Base-by-base conservation (phyloP, 2,888 invertebrate species). In the Acanthosoma haemorrhoidale region DNA sequence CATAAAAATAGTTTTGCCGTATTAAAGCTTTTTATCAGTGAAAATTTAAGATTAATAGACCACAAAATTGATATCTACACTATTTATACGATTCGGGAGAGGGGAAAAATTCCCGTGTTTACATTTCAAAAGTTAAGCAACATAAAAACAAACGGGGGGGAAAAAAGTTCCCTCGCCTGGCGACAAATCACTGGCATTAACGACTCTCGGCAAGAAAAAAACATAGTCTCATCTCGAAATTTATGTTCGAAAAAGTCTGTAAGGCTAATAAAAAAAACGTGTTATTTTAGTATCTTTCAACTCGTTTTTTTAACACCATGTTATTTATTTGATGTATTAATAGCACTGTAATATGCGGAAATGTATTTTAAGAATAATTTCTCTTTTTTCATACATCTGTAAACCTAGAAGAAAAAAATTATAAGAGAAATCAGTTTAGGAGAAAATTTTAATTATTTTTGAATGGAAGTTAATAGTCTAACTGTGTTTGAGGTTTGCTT, bases 111-210 rank as follows among this genome's bases (percentile, higher is more conserved):
- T 5, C 11, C 25, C 51, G 0, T 25, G 25, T 51, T 51, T 25
- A 25, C 25, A 25, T 51, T 51, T 25, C 25, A 16, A 13, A 51
- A 51, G n/a, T 51, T 51, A 25, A 51, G 25, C 29, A 51, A n/a
- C 25, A 51, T 25, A 51, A 51, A 51, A 51, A 51, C 13, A 51
- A n/a, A 25, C 51, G 6, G 51, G n/a, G n/a, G n/a, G n/a, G n/a
- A n/a, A 51, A 51, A 51, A 51, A 51, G 51, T 51, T 51, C 29
- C 51, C n/a, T 4, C 21, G 25, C 25, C 25, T n/a, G 25, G 51
- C 51, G 13, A 51, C 51, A 51, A 51, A 51, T 51, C 51, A 51
- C 51, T n/a, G 51, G 51, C 51, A 29, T 51, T 51, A 51, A 51
- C 51, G 51, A 15, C 51, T 51, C 51, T 3, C 51, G 4, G 21